Evolutionary conservation across 2,888 invertebrate genomes (phyloP), one percentile per base, ranked within the genome.

Genomic region (Xestobium rufovillosum): DNA sequence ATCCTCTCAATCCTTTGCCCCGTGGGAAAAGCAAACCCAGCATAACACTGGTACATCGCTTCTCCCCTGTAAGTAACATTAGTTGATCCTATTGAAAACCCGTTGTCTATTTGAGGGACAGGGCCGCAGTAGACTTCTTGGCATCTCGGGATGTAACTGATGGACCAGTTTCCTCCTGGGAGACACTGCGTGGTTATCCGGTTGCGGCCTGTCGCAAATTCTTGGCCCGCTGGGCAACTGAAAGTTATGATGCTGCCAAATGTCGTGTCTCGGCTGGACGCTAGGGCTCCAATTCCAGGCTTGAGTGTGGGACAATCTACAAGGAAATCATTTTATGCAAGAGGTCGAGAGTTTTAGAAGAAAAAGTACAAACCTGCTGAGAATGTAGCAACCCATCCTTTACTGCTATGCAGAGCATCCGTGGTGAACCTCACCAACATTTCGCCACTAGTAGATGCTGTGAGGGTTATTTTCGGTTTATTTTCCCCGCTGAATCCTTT

Each of bases 111-210:
- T 73, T 96, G 96, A 36, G 95, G 95, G 31, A 96, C 95, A 14
- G 95, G 94, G 36, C 94, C 94, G 64, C 96, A 96, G 63, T 95
- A 96, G 13, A 90, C 90, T 79, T 90, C 90, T 77, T 92, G 92
- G 62, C 92, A 92, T 62, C 83, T 84, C 8, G 92, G 91, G 57
- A 92, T 89, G 64, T 91, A 91, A 38, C 82, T 83, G 14, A 84
- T 76, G 25, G 90, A 90, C 92, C 92, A 94, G 61, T 87, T 85
- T 48, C 92, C 92, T 50, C 92, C 86, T 47, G 83, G 85, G 57
- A 83, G 65, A 68, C 92, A 94, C 63, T 85, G 82, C 2, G 90
- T 90, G 9, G 82, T 79, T 45, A 94, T 79, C 59, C 84, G 78
- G 38, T 79, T 71, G 61, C 83, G 84, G 44, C 91, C 91, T 35